Base-by-base conservation (phyloP, 1,140 invertebrate species). In the Chelonus insularis region DNA sequence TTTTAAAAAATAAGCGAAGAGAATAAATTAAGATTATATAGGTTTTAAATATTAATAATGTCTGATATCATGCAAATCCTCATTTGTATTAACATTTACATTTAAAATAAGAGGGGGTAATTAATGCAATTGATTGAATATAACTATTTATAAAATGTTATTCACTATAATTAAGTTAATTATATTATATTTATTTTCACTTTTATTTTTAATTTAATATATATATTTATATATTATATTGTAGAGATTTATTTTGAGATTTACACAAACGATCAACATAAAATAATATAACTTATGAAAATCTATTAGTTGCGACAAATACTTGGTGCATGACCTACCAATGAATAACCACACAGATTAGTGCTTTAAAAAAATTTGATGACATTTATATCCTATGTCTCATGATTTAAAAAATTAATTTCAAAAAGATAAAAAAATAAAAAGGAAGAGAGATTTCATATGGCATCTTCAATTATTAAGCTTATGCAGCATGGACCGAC, bases 401-500 rank as follows among this genome's bases (percentile, higher is more conserved):
- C 37, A 39, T 39, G n/a, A 39, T 12, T 39, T 39, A 12, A n/a
- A 9, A 39, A 9, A 39, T 39, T n/a, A 39, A 39, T 39, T 9
- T n/a, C n/a, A 39, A 12, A 12, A 39, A 39, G 6, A n/a, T 12
- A 12, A 12, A 0, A 6, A 14, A 36, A 50, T 50, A 36, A 23
- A 4, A 36, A n/a, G 37, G 55, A 57, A 39, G 51, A 60, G 14
- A 45, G n/a, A n/a, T n/a, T n/a, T n/a, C n/a, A n/a, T n/a, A n/a
- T n/a, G n/a, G n/a, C n/a, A n/a, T n/a, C n/a, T n/a, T n/a, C n/a
- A n/a, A n/a, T n/a, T n/a, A 12, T 41, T 51, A 7, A 32, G 29
- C 66, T 80, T 79, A 82, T 41, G 72, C 79, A 62, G 78, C 80
- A 45, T 80, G 73, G 32, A 82, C 75, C 43, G 78, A 80, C 79